These are phyloP conservation scores for Labia minor DNA, from an alignment of 2,888 invertebrate genomes.

Conservation along the genomic window DNA sequence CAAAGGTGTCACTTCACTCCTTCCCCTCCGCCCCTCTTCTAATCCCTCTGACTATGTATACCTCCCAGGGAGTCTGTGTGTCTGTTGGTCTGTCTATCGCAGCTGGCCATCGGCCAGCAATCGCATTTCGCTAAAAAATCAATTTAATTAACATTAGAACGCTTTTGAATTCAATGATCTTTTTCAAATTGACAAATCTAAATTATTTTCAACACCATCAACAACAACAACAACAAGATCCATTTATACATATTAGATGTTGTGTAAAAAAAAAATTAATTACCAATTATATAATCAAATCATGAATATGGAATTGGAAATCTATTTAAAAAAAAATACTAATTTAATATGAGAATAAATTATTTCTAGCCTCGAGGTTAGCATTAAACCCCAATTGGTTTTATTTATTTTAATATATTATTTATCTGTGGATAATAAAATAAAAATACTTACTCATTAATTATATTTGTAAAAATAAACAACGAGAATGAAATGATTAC, in stretches of 20 bases:
- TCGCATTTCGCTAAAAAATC: constrained; percentile 3
- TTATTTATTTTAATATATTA: too few species aligned
- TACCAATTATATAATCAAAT: not conserved
- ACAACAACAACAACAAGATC: constrained; percentile 1
- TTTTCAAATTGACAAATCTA: constrained; percentile 13
- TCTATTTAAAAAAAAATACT: not conserved
- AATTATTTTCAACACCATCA: not conserved
- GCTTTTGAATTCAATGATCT: constrained; percentile 5
- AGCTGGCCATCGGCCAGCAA: constrained; percentile 13
- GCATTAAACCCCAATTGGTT: not conserved
- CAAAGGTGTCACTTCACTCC: not conserved
- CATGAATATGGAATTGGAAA: constrained; percentile 7
- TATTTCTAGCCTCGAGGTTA: not conserved
- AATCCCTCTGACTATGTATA: not conserved
- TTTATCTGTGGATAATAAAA: too few species aligned
- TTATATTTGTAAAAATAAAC: too few species aligned
- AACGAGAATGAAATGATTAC: too few species aligned
- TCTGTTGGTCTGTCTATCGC: not conserved
- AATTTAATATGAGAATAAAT: not conserved
- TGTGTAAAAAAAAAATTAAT: not conserved
- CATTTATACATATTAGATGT: not conserved
- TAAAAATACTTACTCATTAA: too few species aligned
- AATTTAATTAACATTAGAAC: constrained; percentile 13
- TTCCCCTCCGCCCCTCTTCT: not conserved
- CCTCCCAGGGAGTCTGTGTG: not conserved